Evolutionary conservation across 2,888 invertebrate genomes (phyloP).

Genomic region (Lithophane ornitopus): DNA sequence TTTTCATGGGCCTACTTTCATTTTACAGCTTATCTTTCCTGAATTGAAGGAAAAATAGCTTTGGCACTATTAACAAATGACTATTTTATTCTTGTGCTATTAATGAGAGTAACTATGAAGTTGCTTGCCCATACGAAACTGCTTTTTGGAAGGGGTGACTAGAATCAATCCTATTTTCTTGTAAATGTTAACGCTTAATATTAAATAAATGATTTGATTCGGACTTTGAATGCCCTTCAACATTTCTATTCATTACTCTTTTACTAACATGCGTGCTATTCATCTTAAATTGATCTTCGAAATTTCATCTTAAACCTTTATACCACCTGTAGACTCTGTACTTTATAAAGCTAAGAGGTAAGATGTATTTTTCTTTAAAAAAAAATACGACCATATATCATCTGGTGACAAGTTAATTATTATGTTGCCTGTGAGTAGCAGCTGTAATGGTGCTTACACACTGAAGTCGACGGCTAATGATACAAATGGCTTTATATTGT

Average conservation of each 20-base stretch:
- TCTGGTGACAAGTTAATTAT: constrained; percentile 44
- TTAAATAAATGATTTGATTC: no score
- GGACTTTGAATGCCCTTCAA: no score
- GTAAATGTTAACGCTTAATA: no score
- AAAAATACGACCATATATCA: constrained; percentile 32
- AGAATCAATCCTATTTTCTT: no score
- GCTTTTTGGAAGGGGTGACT: no score
- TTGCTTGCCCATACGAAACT: no score
- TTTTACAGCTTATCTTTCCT: background rate
- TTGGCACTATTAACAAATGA: no score
- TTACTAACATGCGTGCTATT: no score
- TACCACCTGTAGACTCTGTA: background rate
- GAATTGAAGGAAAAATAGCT: background rate
- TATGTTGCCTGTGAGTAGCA: constrained; percentile 17
- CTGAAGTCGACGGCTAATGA: background rate
- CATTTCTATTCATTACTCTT: no score
- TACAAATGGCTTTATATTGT: background rate
- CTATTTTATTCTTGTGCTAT: no score
- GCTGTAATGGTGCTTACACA: constrained; percentile 20
- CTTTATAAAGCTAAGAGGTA: background rate
- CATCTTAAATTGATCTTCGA: background rate
- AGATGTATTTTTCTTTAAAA: background rate
- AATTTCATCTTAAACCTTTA: background rate
- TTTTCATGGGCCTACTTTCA: background rate
- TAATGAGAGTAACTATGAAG: no score